Base-by-base conservation (phyloP, 2,888 invertebrate genomes). In the Drosophila peninsularis region DNA sequence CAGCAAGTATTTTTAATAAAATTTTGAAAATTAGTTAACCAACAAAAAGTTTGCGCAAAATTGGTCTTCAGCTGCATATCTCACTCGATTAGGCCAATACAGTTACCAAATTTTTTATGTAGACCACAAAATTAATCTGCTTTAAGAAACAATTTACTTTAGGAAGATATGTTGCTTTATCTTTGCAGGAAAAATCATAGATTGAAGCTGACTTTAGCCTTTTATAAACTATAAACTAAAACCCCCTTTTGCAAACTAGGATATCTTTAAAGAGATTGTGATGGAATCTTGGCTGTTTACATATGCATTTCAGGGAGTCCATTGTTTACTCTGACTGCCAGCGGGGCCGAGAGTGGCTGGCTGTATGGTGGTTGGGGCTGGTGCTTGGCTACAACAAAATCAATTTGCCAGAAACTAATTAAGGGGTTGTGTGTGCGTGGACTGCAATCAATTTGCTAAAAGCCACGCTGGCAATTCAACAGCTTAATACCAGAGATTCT, bases 331-430 rank as follows among this genome's bases (percentile, higher is more conserved):
- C 47, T 56, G 37, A 24, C 42, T 45, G 37, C 65, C 39, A 41
- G 55, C 44, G 49, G 39, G 3, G 42, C 42, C 42, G 32, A 32
- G 39, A 27, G 54, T 10, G 52, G 45, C 1, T 36, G 19, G 30
- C 13, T 52, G 52, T 36, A 24, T 36, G 24, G 21, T 36, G 52
- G 36, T n/a, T 24, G 24, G 52, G 36, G 37, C 5, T 24, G 27
- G 2, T 30, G 30, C 27, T 30, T 24, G 34, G 39, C 24, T 24
- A 45, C 39, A 64, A 21, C 39, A 47, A 52, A 84, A 63, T 67
- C 72, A 78, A 82, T 80, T 82, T 71, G 76, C 49, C 32, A 32
- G 53, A 68, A 85, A 82, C 63, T 80, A 82, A 86, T 85, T 82
- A 80, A 67, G 64, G 66, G 66, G 55, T 61, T 74, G 58, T 62